Base-by-base conservation (phyloP, 2,888 invertebrate genomes). In the Ichneumon xanthorius region DNA sequence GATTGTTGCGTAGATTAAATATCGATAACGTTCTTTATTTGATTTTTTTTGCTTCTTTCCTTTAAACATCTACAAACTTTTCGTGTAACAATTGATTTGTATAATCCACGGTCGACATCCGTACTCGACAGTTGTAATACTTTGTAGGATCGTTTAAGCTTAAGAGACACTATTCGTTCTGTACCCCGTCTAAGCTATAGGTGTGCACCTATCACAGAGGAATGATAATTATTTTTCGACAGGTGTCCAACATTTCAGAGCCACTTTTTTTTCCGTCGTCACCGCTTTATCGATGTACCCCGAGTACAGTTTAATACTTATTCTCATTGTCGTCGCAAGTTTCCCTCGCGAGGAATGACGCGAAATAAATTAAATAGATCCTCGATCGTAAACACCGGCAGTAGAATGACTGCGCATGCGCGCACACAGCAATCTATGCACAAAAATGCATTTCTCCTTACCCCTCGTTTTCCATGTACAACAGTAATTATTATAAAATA, bases 351-450 rank as follows among this genome's bases (percentile, higher is more conserved):
- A 67, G 78, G 78, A 82, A 82, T 82, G 78, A 68, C 48, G 70
- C 53, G 63, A 75, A 63, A 48, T n/a, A 75, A 78, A 45, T 63
- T 37, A 30, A 53, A 75, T 6, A 48, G 19, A 65, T 30, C 30
- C 33, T 55, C 30, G 63, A 48, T 22, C 16, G 19, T 67, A 33
- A 61, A 30, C 45, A 55, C 14, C 73, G 67, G 16, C 2, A 33
- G 61, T 68, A 50, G 33, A 61, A 45, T 70, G 30, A 45, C 79
- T 73, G 65, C 37, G 75, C 45, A 45, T 14, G 4, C 58, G 58
- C 63, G 72, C 77, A 72, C 82, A 79, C 67, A 79, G 50, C 73
- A 72, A 16, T 50, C 40, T 19, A 73, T 81, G 73, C 82, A 83
- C 78, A 83, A 73, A 61, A 7, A 14, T 76, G 37, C 48, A 19